These are phyloP conservation scores for Orchesella cincta DNA, from an alignment of 1,140 invertebrate species.

Conservation along the genomic window DNA sequence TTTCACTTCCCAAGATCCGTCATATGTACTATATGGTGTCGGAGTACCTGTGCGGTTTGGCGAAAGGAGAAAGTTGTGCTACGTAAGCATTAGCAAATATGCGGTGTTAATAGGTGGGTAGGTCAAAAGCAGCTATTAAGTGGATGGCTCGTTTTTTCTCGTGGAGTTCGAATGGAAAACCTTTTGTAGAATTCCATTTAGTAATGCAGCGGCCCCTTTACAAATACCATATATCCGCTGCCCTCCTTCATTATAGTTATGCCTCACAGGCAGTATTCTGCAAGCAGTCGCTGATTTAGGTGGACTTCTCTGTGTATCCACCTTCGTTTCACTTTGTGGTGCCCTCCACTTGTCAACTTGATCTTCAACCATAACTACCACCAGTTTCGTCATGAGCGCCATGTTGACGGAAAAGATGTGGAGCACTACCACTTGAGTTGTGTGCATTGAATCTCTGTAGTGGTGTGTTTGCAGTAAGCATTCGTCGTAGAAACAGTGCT, in stretches of 20 bases:
- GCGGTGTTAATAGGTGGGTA: constrained; percentile 27
- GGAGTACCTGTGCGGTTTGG: not conserved
- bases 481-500: no score
- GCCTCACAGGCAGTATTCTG: no score
- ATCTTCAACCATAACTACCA: not conserved
- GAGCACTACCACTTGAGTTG: not conserved
- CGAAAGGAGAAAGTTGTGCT: constrained; percentile 1
- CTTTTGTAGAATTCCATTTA: not conserved
- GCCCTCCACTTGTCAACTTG: constrained; percentile 14
- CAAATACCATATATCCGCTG: no score
- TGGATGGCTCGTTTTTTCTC: not conserved
- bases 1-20: not conserved
- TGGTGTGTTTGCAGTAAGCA: no score
- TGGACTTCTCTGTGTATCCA: not conserved
- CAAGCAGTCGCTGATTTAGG: no score
- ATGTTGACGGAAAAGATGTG: not conserved
- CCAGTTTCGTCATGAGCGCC: not conserved
- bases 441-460: not conserved
- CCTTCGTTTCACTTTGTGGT: not conserved
- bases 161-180: constrained; percentile 9
- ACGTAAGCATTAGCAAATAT: not conserved
- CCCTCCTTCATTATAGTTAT: no score
- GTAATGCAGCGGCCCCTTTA: no score
- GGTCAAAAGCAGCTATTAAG: not conserved
- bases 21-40: not conserved